These are phyloP conservation scores for Macrobrachium nipponense DNA, from an alignment of 1,140 invertebrate genomes.

Conservation along the genomic window DNA sequence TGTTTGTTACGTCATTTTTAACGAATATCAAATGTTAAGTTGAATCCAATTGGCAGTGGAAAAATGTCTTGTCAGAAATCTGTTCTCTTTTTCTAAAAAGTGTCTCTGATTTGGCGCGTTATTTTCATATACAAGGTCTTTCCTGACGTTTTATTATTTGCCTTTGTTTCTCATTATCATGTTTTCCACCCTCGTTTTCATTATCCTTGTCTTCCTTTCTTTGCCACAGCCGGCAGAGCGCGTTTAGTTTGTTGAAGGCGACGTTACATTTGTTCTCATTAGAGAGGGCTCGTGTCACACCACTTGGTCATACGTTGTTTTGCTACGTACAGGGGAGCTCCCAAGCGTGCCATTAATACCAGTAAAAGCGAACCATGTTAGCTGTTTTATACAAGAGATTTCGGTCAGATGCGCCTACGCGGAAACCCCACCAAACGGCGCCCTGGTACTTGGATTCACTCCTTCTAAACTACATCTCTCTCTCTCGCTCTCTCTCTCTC, in stretches of 20 bases:
- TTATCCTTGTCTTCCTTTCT: background rate
- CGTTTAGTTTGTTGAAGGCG: background rate
- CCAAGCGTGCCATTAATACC: constrained; percentile 39
- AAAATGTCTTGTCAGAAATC: too few relatives aligned
- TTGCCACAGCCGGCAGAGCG: background rate
- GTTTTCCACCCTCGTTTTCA: background rate
- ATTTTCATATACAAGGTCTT: too few relatives aligned
- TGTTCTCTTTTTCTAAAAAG: too few relatives aligned
- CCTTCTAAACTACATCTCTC: too few relatives aligned
- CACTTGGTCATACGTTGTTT: constrained; percentile 52
- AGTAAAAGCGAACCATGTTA: constrained; percentile 41
- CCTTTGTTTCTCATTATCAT: too few relatives aligned
- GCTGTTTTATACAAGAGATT: constrained; percentile 45
- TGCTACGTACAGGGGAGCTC: constrained; percentile 14
- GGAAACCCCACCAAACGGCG: background rate
- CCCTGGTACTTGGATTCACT: too few relatives aligned
- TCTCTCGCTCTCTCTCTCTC: constrained; percentile 24
- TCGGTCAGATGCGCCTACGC: background rate
- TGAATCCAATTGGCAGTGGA: too few relatives aligned
- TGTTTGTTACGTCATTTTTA: too few relatives aligned
- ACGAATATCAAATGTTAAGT: too few relatives aligned
- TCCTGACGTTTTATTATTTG: too few relatives aligned
- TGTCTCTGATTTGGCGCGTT: too few relatives aligned
- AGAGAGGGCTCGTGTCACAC: constrained; percentile 46
- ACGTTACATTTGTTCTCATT: constrained; percentile 47